Conservation (phyloP, 2,113 vertebrate genomes). For the Genyomyrus donnyi region DNA sequence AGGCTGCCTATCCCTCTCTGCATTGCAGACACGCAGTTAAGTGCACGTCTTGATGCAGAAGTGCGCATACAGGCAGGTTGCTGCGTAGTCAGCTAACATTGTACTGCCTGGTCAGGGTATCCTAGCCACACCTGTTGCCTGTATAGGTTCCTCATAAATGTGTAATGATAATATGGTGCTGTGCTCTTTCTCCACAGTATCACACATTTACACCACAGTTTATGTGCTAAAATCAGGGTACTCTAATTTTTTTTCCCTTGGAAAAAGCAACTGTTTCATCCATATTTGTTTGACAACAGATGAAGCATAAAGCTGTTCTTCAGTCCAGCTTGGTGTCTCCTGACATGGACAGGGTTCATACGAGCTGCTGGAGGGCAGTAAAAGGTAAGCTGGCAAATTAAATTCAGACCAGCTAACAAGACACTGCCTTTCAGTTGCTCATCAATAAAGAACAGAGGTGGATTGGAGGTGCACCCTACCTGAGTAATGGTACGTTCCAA, state of each 20-base stretch:
- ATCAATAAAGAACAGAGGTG: neutral
- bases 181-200: neutral
- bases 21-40: neutral
- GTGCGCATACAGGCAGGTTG: slow-evolving; percentile 52
- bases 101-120: slow-evolving; percentile 53
- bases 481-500: neutral
- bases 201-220: slow-evolving; percentile 19
- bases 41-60: slow-evolving; percentile 46
- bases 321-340: neutral
- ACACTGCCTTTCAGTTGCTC: slow-evolving; percentile 67
- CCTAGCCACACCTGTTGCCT: neutral
- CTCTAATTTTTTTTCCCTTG: neutral
- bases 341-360: neutral
- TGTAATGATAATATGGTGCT: neutral
- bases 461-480: neutral
- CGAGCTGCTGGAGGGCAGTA: slow-evolving; percentile 52
- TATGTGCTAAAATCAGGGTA: neutral
- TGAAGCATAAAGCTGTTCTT: neutral
- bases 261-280: neutral
- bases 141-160: neutral
- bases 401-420: slow-evolving; percentile 65
- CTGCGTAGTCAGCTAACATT: slow-evolving; percentile 52
- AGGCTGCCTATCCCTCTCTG: neutral
- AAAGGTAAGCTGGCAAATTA: slow-evolving; percentile 54
- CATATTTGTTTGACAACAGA: neutral